Percentiles rank a stretch among this genome's conserved stretches.
Evolutionary conservation across 2,888 invertebrate genomes (phyloP).

Genomic region (Bruchidius siliquastri): DNA sequence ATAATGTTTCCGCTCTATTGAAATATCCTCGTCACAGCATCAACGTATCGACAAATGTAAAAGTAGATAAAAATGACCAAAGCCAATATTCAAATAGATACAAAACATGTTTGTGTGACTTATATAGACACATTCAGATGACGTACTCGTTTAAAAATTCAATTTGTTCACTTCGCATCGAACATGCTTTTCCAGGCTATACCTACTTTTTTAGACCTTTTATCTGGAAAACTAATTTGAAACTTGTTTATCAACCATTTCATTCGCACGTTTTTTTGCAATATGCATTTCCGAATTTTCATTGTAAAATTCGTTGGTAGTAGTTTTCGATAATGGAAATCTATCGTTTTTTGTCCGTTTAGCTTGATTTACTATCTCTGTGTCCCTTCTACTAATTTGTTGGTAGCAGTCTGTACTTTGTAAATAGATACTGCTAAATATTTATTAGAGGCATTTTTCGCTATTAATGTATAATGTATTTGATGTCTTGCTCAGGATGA

Average conservation of each 20-base stretch:
- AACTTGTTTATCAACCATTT: conserved; percentile 3
- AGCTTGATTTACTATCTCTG: no score
- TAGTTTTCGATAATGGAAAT: no score
- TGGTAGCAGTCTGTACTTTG: no score
- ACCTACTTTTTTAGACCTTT: conserved; percentile 2
- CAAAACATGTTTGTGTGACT: conserved; percentile 6
- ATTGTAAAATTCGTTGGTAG: background rate
- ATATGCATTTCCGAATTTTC: background rate
- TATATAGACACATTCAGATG: background rate
- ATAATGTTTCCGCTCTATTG: background rate
- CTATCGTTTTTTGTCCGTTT: no score
- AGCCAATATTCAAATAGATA: conserved; percentile 1
- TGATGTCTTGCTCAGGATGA: no score
- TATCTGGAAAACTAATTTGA: conserved; percentile 2
- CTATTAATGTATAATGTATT: no score
- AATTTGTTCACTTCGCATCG: conserved; percentile 2
- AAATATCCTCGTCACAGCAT: background rate
- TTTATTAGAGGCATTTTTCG: no score
- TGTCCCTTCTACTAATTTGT: no score
- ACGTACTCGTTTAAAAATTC: conserved; percentile 2
- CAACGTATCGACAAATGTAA: background rate
- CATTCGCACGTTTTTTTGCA: background rate
- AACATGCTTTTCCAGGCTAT: background rate
- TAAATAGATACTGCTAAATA: no score
- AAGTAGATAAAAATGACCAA: conserved; percentile 5